These are phyloP conservation scores for Phymanthus crucifer DNA, from an alignment of 92 coral and sea anemone genomes.

Conservation along the genomic window DNA sequence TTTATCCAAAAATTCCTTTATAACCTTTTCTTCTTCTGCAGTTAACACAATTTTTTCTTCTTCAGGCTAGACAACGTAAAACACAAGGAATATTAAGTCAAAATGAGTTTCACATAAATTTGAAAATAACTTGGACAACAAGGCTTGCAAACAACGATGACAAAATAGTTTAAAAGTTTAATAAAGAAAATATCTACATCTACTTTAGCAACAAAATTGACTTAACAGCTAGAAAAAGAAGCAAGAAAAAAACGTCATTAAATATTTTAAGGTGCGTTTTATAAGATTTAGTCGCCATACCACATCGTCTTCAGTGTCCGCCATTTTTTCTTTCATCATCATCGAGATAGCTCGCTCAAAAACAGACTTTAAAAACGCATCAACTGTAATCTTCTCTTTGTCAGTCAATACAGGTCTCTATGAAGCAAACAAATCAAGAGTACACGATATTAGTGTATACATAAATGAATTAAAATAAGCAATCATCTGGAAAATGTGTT, in stretches of 20 bases:
- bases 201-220: no score
- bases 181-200: no score
- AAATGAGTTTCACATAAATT: not conserved
- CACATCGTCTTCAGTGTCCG: not conserved
- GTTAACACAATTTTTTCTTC: conserved; percentile 1
- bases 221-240: no score
- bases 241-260: not conserved
- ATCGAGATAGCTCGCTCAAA: conserved; percentile 14
- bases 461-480: not conserved
- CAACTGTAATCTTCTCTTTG: conserved; percentile 1
- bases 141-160: no score
- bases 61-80: not conserved
- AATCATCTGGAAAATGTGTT: not conserved
- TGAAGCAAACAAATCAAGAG: not conserved
- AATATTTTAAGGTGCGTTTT: not conserved
- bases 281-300: not conserved
- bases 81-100: not conserved
- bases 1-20: conserved; percentile 13
- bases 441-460: not conserved
- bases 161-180: no score
- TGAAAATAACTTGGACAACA: not conserved
- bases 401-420: conserved; percentile 11
- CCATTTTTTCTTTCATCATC: conserved; percentile 15
- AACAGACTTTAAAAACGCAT: conserved; percentile 14
- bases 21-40: conserved; percentile 16